Evolutionary conservation across 92 coral and sea anemone species (phyloP), one percentile per base, ranked within the genome.

Genomic region (Epizoanthus stellaris): DNA sequence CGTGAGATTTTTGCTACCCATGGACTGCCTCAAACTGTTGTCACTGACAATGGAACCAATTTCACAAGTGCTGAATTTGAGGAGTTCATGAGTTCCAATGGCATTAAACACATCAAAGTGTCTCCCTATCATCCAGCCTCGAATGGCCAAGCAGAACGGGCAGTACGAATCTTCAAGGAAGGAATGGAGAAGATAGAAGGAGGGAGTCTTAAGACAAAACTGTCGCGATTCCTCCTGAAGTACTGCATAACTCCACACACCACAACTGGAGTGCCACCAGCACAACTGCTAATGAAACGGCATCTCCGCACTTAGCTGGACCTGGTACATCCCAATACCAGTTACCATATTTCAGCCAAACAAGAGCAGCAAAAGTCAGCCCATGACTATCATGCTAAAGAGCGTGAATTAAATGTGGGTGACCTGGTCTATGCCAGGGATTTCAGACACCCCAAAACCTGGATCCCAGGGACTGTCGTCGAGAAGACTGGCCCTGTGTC

Each of bases 51-150:
- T 62, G 85, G 85, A 30, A 75, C 91, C 6, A 82, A 82, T 69
- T 88, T 88, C 76, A 82, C 85, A 20, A 88, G 91, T 43, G 70
- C 45, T 3, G 80, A 88, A 83, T 75, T 88, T 16, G 84, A 76
- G 72, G 11, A 76, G 16, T 83, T 84, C 67, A 56, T 77, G 9
- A 39, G 67, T 5, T 67, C 53, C 15, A 88, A 84, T 16, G 85
- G 74, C 42, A 83, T 88, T 77, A 82, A 76, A 30, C 88, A 88
- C 84, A 88, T 85, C 60, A 74, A 38, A 13, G 80, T 84, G 34
- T 57, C 80, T 30, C 91, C 88, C 1, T 84, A 84, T 57, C 91
- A 88, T 30, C 72, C 91, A 40, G 91, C 91, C 30, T 85, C 64
- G 13, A 75, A 49, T 12, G 84, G 67, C 34, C 68, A 49, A 54